Evolutionary conservation across 2,113 vertebrate species (phyloP).

Genomic region (Puntigrus tetrazona): DNA sequence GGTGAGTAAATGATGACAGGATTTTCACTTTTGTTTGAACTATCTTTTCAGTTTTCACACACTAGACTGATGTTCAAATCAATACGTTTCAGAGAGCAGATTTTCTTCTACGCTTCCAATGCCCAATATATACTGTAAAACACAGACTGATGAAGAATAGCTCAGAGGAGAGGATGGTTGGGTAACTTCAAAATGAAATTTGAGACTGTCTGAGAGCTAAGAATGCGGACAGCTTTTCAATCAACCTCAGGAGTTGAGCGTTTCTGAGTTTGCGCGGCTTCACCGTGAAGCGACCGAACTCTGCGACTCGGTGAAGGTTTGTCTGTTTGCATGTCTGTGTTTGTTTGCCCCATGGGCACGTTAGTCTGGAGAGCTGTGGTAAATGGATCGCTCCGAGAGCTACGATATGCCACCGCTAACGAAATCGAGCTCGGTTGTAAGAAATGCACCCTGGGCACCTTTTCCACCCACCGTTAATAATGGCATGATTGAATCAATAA

Average conservation of each 20-base stretch:
- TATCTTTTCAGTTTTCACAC: neutral
- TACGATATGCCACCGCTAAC: slow-evolving; percentile 58
- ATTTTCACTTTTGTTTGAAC: neutral
- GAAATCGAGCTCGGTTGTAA: slow-evolving; percentile 61
- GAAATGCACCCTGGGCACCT: slow-evolving; percentile 64
- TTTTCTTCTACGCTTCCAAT: neutral
- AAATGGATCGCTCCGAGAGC: slow-evolving; percentile 54
- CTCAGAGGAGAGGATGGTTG: slow-evolving; percentile 39
- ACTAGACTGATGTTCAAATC: neutral
- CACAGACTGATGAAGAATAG: slow-evolving; percentile 36
- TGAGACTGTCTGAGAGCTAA: slow-evolving; percentile 23
- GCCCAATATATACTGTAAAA: slow-evolving; percentile 36
- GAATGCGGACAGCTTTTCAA: slow-evolving; percentile 44
- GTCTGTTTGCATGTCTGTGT: slow-evolving; percentile 23
- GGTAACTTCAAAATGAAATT: slow-evolving; percentile 28
- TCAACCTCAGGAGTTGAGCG: slow-evolving; percentile 18
- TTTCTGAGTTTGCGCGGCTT: slow-evolving; percentile 19
- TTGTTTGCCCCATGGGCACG: slow-evolving; percentile 10
- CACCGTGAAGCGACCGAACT: neutral
- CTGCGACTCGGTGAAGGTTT: neutral
- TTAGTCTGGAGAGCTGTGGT: slow-evolving; percentile 29
- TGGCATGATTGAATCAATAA: slow-evolving; percentile 69
- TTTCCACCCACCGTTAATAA: slow-evolving; percentile 65
- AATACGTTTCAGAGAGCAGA: neutral
- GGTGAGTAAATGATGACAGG: neutral